These are phyloP conservation scores for Gobiocypris rarus DNA, from an alignment of 2,113 vertebrate species.

Conservation along the genomic window DNA sequence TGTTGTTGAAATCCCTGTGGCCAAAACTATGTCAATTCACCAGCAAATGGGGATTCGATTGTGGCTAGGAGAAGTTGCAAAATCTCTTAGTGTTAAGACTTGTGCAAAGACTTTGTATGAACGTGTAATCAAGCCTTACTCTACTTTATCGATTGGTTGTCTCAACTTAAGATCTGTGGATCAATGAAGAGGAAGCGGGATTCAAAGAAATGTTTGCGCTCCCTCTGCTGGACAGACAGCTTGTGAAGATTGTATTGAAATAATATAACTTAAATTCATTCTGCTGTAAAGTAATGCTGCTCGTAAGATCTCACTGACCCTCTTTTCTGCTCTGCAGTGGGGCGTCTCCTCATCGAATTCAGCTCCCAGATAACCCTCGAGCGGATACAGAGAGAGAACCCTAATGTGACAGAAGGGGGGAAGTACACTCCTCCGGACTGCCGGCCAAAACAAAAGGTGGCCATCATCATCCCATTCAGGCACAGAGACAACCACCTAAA, in stretches of 20 bases:
- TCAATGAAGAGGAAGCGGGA: slow-evolving; percentile 14
- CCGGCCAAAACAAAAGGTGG: slow-evolving; percentile 90
- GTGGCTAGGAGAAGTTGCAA: background rate
- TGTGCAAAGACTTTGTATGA: background rate
- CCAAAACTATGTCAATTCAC: slow-evolving; percentile 21
- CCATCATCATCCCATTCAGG: slow-evolving; percentile 97
- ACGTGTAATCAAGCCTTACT: slow-evolving; percentile 33
- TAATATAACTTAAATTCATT: slow-evolving; percentile 31
- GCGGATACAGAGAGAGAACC: slow-evolving; percentile 95
- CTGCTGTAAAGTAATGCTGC: slow-evolving; percentile 38
- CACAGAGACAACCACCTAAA: slow-evolving; percentile 97
- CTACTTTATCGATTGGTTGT: slow-evolving; percentile 44
- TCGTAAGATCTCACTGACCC: slow-evolving; percentile 42
- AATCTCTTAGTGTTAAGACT: background rate
- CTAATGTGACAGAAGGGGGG: slow-evolving; percentile 91
- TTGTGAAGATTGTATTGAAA: slow-evolving; percentile 48
- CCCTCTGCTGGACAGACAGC: slow-evolving; percentile 45
- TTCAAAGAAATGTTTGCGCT: background rate
- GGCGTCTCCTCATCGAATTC: slow-evolving; percentile 96
- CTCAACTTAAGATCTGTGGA: slow-evolving; percentile 23
- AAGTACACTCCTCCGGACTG: slow-evolving; percentile 91
- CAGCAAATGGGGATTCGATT: background rate
- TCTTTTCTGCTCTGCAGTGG: slow-evolving; percentile 79
- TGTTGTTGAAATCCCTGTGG: slow-evolving; percentile 23
- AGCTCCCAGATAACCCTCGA: slow-evolving; percentile 97